Evolutionary conservation across 2,113 vertebrate species (phyloP), one percentile per base, ranked within the genome.

Genomic region (Embiotoca jacksoni): DNA sequence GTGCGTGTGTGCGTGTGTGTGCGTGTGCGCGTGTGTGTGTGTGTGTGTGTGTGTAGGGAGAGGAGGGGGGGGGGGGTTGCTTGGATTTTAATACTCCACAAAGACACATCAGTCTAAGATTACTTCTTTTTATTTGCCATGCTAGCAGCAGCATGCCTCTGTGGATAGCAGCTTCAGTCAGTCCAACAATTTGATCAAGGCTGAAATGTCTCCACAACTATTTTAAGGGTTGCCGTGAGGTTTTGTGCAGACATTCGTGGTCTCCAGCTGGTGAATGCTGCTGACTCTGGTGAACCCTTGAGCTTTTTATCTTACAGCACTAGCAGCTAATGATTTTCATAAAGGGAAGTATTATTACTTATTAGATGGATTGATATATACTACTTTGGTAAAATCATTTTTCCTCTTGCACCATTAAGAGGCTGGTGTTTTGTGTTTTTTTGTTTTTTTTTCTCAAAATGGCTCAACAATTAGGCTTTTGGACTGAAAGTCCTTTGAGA

Each of bases 41-140:
- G 23, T 23, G 23, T 23, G 23, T 23, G 23, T 23, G 23, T 23
- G 23, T 23, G n/a, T n/a, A n/a, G n/a, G n/a, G n/a, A 23, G 23
- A 74, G 30, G 30, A 58, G 33, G 32, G 33, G 46, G 16, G 23
- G 23, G 23, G 23, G 23, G 23, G 23, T 23, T 23, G 23, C 36
- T 53, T 62, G 35, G 47, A 50, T 65, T 64, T 64, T 9, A 73
- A 78, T 62, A 61, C 37, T 31, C 54, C 47, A 30, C 50, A 70
- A 57, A 70, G 46, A 46, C 5, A 13, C 66, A 39, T 30, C 8
- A 41, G 30, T 39, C 72, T 44, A 36, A 63, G 53, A 14, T 9
- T 35, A 54, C 31, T 63, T 53, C 1, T 23, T 11, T 49, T 6
- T 49, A 72, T 9, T 50, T 44, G 54, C 37, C 36, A 57, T 16